Evolutionary conservation across 1,140 invertebrate genomes (phyloP).

Genomic region (Polyergus mexicanus): DNA sequence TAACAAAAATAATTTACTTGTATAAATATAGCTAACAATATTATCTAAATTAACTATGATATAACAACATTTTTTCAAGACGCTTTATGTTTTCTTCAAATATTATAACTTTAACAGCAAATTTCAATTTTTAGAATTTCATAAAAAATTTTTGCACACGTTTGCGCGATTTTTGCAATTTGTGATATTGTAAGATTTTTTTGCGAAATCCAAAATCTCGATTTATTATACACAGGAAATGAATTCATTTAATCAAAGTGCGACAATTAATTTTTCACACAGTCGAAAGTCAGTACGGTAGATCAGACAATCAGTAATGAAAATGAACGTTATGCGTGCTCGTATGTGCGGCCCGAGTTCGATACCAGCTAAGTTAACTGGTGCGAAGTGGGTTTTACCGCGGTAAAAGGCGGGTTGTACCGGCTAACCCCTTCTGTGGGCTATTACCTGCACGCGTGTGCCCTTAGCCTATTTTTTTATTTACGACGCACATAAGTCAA

Average conservation of each 20-base stretch:
- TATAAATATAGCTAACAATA: neutral
- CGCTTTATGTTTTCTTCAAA: neutral
- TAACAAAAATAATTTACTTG: neutral
- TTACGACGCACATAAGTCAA: conserved; percentile 48
- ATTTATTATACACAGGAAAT: conserved; percentile 42
- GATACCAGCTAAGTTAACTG: conserved; percentile 73
- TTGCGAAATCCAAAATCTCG: neutral
- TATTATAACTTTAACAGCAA: neutral
- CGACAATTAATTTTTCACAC: conserved; percentile 1
- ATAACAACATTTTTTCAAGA: neutral
- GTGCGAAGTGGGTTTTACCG: conserved; percentile 73
- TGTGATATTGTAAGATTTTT: neutral
- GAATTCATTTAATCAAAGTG: conserved; percentile 16
- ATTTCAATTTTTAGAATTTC: neutral
- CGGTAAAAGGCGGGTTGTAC: conserved; percentile 75
- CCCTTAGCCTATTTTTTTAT: conserved; percentile 78
- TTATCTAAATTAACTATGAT: neutral
- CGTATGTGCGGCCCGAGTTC: conserved; percentile 52
- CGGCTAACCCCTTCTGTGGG: conserved; percentile 66
- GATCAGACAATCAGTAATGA: conserved; percentile 65
- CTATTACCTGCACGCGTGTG: conserved; percentile 78
- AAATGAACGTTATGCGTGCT: conserved; percentile 50
- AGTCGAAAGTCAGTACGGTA: conserved; percentile 32
- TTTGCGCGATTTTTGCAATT: neutral
- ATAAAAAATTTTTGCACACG: neutral